Percentiles rank a stretch among this genome's conserved stretches.
phyloP scores from a whole-genome alignment of 2,888 invertebrate species.

The Xestia c-nigrum region DNA sequence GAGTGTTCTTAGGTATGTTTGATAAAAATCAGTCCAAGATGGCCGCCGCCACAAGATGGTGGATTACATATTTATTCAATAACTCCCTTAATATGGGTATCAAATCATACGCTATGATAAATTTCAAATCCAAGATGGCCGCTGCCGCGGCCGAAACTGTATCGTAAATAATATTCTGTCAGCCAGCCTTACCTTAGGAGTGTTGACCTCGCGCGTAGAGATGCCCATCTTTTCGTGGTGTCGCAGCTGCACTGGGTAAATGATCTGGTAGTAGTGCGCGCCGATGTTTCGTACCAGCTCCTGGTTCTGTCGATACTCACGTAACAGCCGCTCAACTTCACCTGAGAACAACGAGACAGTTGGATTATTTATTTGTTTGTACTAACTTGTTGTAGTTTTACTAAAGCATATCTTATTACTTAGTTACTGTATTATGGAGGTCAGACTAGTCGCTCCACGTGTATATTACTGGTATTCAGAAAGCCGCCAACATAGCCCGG shows the following conservation, averaged over 20 bases:
- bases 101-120: too few relatives aligned
- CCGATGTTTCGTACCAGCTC: constrained; percentile 97
- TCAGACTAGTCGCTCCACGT: not conserved
- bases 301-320: constrained; percentile 97
- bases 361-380: not conserved
- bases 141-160: not conserved
- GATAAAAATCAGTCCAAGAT: too few relatives aligned
- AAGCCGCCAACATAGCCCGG: too few relatives aligned
- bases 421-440: not conserved
- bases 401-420: not conserved
- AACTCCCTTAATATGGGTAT: too few relatives aligned
- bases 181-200: constrained; percentile 93
- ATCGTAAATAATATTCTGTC: not conserved
- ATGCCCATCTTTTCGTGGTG: constrained; percentile 99
- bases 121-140: too few relatives aligned
- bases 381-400: not conserved
- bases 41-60: too few relatives aligned
- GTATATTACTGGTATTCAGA: not conserved
- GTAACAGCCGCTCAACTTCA: constrained; percentile 97
- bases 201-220: constrained; percentile 97
- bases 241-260: constrained; percentile 97
- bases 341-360: constrained; percentile 88
- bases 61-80: too few relatives aligned
- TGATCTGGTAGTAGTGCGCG: constrained; percentile 97
- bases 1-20: too few relatives aligned